Conservation (phyloP, 2,797 vertebrate species). For the Bradypodion pumilum region DNA sequence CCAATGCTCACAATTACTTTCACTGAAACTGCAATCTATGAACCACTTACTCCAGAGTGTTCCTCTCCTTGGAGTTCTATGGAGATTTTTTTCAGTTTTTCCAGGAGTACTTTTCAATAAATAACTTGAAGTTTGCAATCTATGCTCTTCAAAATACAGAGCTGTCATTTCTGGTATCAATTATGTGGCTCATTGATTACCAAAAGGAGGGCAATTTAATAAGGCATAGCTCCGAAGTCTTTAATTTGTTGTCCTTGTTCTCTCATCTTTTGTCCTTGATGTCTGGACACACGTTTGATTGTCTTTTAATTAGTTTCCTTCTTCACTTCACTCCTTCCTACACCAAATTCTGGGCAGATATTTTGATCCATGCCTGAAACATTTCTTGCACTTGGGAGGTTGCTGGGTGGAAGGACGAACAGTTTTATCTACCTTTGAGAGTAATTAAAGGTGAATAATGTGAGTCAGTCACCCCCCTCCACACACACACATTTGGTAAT, state of each 20-base stretch:
- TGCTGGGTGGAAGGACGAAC: slow-evolving; percentile 30
- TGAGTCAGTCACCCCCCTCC: slow-evolving; percentile 50
- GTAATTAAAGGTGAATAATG: slow-evolving; percentile 56
- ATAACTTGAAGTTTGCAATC: slow-evolving; percentile 22
- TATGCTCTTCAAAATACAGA: neutral
- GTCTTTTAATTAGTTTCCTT: slow-evolving; percentile 49
- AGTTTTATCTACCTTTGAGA: slow-evolving; percentile 42
- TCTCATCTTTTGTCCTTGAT: slow-evolving; percentile 52
- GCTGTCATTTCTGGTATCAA: slow-evolving; percentile 9
- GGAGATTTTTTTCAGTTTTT: neutral
- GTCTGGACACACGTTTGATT: slow-evolving; percentile 40
- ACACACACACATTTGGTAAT: slow-evolving; percentile 41
- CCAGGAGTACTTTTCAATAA: neutral
- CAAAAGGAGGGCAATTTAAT: slow-evolving; percentile 21
- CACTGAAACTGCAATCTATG: neutral
- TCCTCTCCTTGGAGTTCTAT: neutral
- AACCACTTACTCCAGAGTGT: neutral
- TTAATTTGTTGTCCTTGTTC: slow-evolving; percentile 34
- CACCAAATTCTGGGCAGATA: slow-evolving; percentile 43
- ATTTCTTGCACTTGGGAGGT: slow-evolving; percentile 8
- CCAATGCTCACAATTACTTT: neutral
- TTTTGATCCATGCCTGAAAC: slow-evolving; percentile 32
- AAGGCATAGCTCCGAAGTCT: slow-evolving; percentile 10
- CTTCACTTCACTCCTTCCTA: neutral
- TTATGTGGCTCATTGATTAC: neutral